Conservation (phyloP, 2,797 vertebrate genomes). For the Ptychadena robeensis region DNA sequence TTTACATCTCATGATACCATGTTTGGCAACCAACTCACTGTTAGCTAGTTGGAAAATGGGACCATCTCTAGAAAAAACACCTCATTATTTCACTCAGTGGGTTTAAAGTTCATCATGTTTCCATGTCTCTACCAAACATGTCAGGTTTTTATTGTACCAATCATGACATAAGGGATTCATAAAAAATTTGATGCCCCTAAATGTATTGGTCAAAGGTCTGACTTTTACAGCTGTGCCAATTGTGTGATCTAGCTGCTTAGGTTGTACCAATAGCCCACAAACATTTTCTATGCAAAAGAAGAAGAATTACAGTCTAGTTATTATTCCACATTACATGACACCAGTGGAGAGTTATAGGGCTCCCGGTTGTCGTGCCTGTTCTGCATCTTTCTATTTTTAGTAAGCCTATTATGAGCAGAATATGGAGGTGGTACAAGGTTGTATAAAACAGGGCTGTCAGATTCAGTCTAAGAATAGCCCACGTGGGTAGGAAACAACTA, state of each 20-base stretch:
- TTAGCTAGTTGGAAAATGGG: no score
- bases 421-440: constrained; percentile 30
- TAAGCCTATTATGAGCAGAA: constrained; percentile 16
- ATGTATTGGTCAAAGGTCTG: not conserved
- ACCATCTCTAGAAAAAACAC: no score
- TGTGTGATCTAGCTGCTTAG: not conserved
- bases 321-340: not conserved
- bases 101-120: no score
- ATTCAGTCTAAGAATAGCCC: constrained; percentile 33
- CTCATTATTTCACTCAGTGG: no score
- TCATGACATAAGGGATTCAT: not conserved
- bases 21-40: no score
- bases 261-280: not conserved
- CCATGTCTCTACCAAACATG: no score
- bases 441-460: constrained; percentile 35
- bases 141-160: no score
- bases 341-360: not conserved
- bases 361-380: constrained; percentile 14
- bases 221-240: not conserved
- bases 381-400: constrained; percentile 33
- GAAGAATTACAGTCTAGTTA: not conserved
- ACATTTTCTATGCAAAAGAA: not conserved
- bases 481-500: constrained; percentile 36
- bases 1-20: no score
- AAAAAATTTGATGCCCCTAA: not conserved